Conservation (phyloP, 2,797 vertebrate species). For the Streptopelia turtur region DNA sequence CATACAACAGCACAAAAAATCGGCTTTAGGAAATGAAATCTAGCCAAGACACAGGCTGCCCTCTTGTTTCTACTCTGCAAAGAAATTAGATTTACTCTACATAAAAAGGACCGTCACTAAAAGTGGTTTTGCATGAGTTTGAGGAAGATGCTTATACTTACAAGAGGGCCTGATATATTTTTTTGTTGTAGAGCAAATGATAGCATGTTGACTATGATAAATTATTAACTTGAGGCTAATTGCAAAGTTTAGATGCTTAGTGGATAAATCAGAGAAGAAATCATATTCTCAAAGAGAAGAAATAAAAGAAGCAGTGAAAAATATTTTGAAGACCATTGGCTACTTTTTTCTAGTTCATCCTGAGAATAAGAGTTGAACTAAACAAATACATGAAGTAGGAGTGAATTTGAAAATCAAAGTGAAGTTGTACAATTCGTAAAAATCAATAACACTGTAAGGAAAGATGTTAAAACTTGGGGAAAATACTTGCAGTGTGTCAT, state of each 20-base stretch:
- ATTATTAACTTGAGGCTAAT: not conserved
- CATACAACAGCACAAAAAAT: not conserved
- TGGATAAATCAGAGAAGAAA: not conserved
- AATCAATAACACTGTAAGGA: not conserved
- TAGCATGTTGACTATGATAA: not conserved
- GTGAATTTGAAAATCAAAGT: not conserved
- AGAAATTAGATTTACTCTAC: not conserved
- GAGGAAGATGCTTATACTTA: not conserved
- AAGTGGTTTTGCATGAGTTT: not conserved
- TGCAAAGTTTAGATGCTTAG: not conserved
- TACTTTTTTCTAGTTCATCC: not conserved
- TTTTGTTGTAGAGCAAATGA: not conserved
- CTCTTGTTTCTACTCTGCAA: not conserved
- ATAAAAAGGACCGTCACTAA: not conserved
- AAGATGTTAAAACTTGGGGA: not conserved
- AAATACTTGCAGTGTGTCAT: not conserved
- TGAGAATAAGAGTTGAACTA: not conserved
- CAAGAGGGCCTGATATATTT: not conserved
- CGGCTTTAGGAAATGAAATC: not conserved
- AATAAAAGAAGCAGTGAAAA: not conserved
- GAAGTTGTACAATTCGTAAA: not conserved
- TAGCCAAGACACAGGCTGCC: not conserved
- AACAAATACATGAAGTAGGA: not conserved
- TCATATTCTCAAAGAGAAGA: not conserved
- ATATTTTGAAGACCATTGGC: not conserved